Percentiles rank a stretch among this genome's conserved stretches.
These are phyloP conservation scores for Octodon degus DNA, from an alignment of 2,113 vertebrate genomes.

Conservation along the genomic window DNA sequence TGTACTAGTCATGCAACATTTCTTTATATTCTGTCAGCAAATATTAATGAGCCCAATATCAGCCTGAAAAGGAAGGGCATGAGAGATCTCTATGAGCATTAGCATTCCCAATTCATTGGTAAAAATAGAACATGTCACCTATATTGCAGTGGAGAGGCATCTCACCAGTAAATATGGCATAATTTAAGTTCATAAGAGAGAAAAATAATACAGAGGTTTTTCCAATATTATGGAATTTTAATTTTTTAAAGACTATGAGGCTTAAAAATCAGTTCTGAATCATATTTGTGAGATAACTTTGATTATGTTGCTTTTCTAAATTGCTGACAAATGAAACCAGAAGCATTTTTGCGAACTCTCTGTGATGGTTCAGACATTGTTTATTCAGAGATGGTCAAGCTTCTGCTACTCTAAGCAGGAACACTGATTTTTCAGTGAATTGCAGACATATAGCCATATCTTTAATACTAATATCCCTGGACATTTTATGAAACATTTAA, in stretches of 20 bases:
- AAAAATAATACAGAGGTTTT: not conserved
- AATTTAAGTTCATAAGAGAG: not conserved
- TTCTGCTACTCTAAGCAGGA: not conserved
- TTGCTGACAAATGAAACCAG: not conserved
- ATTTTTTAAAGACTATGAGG: not conserved
- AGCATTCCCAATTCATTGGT: not conserved
- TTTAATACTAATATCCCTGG: slow-evolving; percentile 58
- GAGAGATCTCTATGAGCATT: not conserved
- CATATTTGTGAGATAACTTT: not conserved
- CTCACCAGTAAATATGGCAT: not conserved
- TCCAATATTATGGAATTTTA: not conserved
- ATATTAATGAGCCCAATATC: not conserved
- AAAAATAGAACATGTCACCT: not conserved
- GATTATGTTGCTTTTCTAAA: not conserved
- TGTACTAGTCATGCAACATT: not conserved
- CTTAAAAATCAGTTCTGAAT: not conserved
- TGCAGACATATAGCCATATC: not conserved
- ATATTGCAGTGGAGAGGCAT: not conserved
- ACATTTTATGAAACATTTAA: slow-evolving; percentile 60
- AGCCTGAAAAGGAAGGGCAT: not conserved
- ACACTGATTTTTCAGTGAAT: not conserved
- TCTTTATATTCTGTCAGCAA: not conserved
- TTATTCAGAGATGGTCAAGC: not conserved
- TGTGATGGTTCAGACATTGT: not conserved
- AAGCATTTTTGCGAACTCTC: not conserved